Conservation (phyloP, 2,888 invertebrate genomes). For the Hylaea fasciaria region DNA sequence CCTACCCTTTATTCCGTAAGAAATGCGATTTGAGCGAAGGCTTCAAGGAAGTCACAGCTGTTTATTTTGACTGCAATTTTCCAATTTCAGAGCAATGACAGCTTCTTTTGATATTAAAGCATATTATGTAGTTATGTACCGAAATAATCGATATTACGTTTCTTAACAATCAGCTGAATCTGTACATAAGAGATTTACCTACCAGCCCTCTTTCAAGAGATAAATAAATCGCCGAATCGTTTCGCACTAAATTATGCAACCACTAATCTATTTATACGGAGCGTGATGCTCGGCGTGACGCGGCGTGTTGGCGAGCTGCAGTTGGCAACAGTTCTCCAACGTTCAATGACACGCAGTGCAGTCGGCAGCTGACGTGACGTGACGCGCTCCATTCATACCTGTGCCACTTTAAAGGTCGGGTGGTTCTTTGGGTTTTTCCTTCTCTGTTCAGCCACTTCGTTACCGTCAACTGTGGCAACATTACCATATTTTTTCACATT, state of each 20-base stretch:
- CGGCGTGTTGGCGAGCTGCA: conserved; percentile 38
- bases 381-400: conserved; percentile 74
- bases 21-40: no score
- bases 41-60: no score
- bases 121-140: no score
- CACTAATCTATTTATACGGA: conserved; percentile 50
- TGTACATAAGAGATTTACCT: not conserved
- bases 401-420: conserved; percentile 32
- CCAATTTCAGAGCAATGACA: no score
- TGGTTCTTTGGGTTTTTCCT: not conserved
- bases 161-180: not conserved
- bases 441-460: not conserved
- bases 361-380: conserved; percentile 45
- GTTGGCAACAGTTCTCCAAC: no score
- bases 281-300: conserved; percentile 48
- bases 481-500: no score
- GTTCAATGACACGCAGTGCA: conserved; percentile 20
- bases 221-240: not conserved
- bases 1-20: no score
- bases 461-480: no score
- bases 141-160: no score
- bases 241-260: conserved; percentile 49
- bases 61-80: no score
- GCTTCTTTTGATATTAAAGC: no score
- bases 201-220: no score